Percentiles rank a stretch among this genome's conserved stretches.
phyloP scores from a whole-genome alignment of 2,113 vertebrate genomes.

The Genyomyrus donnyi region DNA sequence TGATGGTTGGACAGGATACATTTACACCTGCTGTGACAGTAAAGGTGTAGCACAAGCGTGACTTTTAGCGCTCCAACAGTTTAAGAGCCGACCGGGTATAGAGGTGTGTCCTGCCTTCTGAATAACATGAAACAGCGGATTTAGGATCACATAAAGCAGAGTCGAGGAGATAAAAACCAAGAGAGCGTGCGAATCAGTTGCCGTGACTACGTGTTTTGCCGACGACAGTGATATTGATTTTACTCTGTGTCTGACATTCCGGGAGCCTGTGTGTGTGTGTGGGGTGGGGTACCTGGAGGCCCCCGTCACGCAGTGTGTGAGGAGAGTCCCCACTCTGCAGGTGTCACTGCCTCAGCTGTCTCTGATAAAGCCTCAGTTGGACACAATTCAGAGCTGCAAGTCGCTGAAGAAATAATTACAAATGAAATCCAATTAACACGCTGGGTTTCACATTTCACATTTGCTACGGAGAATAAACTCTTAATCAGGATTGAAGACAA shows the following conservation, averaged over 20 bases:
- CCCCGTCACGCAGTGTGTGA: background rate
- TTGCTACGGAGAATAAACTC: constrained; percentile 62
- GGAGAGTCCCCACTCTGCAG: background rate
- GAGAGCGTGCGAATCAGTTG: background rate
- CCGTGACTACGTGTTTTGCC: background rate
- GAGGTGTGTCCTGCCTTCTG: background rate
- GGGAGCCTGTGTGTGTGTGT: background rate
- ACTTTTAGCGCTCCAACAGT: background rate
- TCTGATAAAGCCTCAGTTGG: constrained; percentile 15
- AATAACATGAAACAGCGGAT: background rate
- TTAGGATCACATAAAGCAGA: background rate
- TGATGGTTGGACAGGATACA: background rate
- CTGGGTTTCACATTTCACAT: constrained; percentile 40
- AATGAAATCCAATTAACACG: constrained; percentile 70
- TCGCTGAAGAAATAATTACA: constrained; percentile 63
- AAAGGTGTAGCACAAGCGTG: background rate
- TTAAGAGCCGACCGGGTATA: background rate
- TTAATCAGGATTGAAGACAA: constrained; percentile 70
- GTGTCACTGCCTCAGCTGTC: background rate
- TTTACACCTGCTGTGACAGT: background rate
- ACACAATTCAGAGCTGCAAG: constrained; percentile 55
- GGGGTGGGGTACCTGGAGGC: background rate
- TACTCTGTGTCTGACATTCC: background rate
- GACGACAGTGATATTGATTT: background rate
- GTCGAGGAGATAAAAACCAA: background rate